Base-by-base conservation (phyloP, 2,888 invertebrate species). In the Leptinotarsa haldemani region DNA sequence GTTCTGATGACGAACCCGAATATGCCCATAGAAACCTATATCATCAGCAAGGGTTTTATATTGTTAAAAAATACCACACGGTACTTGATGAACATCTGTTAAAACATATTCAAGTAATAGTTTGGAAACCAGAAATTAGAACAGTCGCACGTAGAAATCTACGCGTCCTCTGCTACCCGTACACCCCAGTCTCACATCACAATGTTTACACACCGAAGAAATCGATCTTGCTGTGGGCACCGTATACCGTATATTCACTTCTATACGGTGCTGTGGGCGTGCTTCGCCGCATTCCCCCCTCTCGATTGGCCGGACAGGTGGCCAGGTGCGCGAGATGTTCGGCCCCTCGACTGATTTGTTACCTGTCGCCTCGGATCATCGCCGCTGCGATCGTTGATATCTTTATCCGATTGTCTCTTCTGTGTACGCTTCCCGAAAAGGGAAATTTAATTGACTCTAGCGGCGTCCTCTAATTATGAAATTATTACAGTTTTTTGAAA, bases 321-420 rank as follows among this genome's bases (percentile, higher is more conserved):
- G 78, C 82, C 83, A 83, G 83, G 83, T 83, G 82, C 75, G 78
- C 79, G 77, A 56, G 15, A 72, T 74, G 80, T 75, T 82, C 81
- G 77, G 80, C 83, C 83, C 82, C 82, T 81, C 80, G 77, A 79
- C 82, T 83, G 83, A 83, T 83, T 83, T 83, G 83, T 83, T 83
- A 82, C 83, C 83, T 83, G 83, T 82, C 81, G 81, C 77, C 74
- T 78, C 76, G 80, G 79, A 82, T 83, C 83, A 81, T 83, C 83
- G 75, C 56, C 81, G 73, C 75, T 78, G 78, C 80, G 80, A 77
- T 77, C 78, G 73, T 78, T 82, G 82, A 83, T 83, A 78, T 82
- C 82, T 82, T 80, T 74, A 82, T 83, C 77, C 73, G 71, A 61
- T 61, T 12, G 16, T 30, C 61, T 61, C 61, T 30, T 61, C 61